Evolutionary conservation across 2,113 vertebrate genomes (phyloP).

Genomic region (Chinchilla lanigera): DNA sequence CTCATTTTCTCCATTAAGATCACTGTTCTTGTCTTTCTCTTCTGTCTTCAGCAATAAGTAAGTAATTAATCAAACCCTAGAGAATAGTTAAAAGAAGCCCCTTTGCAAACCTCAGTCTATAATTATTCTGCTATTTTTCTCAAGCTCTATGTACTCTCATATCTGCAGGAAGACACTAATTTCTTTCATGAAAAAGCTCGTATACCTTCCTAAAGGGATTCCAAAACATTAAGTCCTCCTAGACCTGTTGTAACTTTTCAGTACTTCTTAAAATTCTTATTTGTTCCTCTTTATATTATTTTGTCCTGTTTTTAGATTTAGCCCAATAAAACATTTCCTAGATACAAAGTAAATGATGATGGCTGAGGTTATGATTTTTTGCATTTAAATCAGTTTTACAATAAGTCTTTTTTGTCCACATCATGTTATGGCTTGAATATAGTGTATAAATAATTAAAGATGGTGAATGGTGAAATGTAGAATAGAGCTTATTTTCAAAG

Average conservation of each 20-base stretch:
- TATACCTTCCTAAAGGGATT: conserved; percentile 53
- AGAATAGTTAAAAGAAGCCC: conserved; percentile 12
- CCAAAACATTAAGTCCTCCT: conserved; percentile 14
- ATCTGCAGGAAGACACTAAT: not conserved
- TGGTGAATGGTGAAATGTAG: not conserved
- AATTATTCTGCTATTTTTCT: conserved; percentile 52
- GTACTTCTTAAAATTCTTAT: conserved; percentile 27
- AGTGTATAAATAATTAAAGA: conserved; percentile 44
- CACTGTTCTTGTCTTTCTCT: conserved; percentile 10
- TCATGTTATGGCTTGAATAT: conserved; percentile 17
- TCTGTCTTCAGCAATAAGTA: conserved; percentile 71
- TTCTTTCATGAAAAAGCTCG: not conserved
- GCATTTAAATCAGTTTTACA: conserved; percentile 33
- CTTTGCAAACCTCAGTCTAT: conserved; percentile 46
- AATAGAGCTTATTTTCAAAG: conserved; percentile 28
- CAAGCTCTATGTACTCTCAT: not conserved
- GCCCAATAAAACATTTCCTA: conserved; percentile 12
- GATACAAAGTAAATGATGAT: conserved; percentile 15
- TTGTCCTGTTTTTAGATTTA: not conserved
- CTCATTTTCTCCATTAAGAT: conserved; percentile 65
- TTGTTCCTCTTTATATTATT: not conserved
- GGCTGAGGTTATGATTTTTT: not conserved
- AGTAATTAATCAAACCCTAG: conserved; percentile 62
- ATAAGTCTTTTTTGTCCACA: conserved; percentile 5
- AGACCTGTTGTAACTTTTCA: not conserved